Conservation (phyloP, 2,888 invertebrate genomes). For the Aleiodes leptofemur region DNA sequence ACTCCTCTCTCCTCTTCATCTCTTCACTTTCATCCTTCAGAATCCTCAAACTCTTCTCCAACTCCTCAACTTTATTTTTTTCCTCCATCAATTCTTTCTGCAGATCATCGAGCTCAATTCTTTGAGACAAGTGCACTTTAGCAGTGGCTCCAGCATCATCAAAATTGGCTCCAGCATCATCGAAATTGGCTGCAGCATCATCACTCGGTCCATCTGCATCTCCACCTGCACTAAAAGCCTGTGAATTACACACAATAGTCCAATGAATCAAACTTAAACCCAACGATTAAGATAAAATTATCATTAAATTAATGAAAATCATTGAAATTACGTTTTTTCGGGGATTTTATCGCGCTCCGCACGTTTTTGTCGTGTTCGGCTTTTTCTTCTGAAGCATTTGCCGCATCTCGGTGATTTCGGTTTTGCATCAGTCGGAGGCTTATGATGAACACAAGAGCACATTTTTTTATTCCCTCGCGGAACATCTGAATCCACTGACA, state of each 20-base stretch:
- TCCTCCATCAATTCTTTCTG: slow-evolving; percentile 57
- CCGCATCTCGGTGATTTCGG: slow-evolving; percentile 42
- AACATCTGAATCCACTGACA: slow-evolving; percentile 43
- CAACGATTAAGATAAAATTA: not conserved
- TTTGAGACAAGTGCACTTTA: slow-evolving; percentile 4
- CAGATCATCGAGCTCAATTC: slow-evolving; percentile 15
- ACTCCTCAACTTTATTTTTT: slow-evolving; percentile 52
- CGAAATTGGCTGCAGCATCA: not conserved
- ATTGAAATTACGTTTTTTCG: not conserved
- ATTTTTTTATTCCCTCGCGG: not conserved
- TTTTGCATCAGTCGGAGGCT: slow-evolving; percentile 13
- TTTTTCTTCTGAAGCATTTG: slow-evolving; percentile 45
- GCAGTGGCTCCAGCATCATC: not conserved
- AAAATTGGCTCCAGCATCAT: not conserved
- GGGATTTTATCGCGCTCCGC: not conserved
- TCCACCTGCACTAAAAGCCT: slow-evolving; percentile 2
- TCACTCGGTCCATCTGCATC: not conserved
- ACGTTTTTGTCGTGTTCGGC: not conserved
- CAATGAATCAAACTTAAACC: not conserved
- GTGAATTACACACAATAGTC: slow-evolving; percentile 1
- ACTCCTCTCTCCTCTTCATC: slow-evolving; percentile 53
- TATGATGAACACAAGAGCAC: slow-evolving; percentile 50
- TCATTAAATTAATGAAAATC: not conserved
- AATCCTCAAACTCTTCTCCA: slow-evolving; percentile 58
- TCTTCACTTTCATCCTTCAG: slow-evolving; percentile 56